Percentiles rank a stretch among this genome's conserved stretches.
These are phyloP conservation scores for Drosophila fungiperda DNA, from an alignment of 2,888 invertebrate genomes.

Conservation along the genomic window DNA sequence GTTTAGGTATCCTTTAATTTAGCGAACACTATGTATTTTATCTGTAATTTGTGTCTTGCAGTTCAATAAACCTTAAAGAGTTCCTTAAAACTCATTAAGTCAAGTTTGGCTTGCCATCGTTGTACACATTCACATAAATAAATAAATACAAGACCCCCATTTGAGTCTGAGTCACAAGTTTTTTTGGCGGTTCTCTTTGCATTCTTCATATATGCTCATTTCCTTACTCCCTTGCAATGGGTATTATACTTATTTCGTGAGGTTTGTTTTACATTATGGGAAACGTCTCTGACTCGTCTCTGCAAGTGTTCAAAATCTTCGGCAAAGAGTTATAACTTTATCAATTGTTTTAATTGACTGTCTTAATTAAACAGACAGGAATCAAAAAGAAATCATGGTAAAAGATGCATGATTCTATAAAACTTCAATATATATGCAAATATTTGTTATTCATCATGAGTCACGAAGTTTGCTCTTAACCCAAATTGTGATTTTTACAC, in stretches of 20 bases:
- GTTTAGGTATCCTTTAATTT: not conserved
- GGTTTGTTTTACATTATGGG: not conserved
- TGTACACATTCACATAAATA: slow-evolving; percentile 36
- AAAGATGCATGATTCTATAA: not conserved
- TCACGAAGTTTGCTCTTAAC: slow-evolving; percentile 25
- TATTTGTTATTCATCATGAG: slow-evolving; percentile 18
- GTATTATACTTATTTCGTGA: not conserved
- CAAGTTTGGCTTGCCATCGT: slow-evolving; percentile 41
- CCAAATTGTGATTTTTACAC: slow-evolving; percentile 38
- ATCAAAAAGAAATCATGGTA: not conserved
- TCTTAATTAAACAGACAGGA: not conserved
- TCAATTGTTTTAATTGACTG: not conserved
- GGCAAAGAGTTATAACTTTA: not conserved
- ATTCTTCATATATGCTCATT: not conserved
- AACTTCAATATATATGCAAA: not conserved
- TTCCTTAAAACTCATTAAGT: slow-evolving; percentile 44
- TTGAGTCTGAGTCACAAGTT: slow-evolving; percentile 35
- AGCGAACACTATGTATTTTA: not conserved
- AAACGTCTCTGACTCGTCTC: not conserved
- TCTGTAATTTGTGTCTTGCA: not conserved
- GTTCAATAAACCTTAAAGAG: slow-evolving; percentile 42
- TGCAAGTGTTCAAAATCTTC: not conserved
- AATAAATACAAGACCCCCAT: slow-evolving; percentile 8
- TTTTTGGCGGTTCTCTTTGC: slow-evolving; percentile 1
- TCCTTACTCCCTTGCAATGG: not conserved